Evolutionary conservation across 2,797 vertebrate genomes (phyloP).

Genomic region (Karalla daura): DNA sequence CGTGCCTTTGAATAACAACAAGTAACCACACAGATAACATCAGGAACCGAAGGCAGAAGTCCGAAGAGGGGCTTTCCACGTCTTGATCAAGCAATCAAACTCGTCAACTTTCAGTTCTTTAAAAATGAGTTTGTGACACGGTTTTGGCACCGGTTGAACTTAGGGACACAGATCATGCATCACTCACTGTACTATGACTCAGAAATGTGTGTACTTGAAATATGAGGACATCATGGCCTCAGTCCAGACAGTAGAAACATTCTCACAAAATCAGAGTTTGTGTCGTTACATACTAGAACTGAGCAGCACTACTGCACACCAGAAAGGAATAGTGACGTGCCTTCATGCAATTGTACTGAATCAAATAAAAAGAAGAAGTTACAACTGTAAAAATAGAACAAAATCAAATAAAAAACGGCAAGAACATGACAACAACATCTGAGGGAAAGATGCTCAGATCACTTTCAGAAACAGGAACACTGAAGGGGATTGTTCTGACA

Average conservation of each 20-base stretch:
- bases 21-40: conserved; percentile 31
- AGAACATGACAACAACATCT: conserved; percentile 24
- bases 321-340: conserved; percentile 25
- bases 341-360: conserved; percentile 43
- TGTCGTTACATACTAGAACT: conserved; percentile 7
- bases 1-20: conserved; percentile 21
- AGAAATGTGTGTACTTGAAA: neutral
- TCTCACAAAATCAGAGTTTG: conserved; percentile 26
- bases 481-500: neutral
- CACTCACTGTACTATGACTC: conserved; percentile 29
- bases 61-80: conserved; percentile 3
- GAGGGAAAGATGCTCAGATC: neutral
- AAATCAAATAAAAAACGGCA: neutral
- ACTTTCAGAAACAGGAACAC: neutral
- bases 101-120: conserved; percentile 9
- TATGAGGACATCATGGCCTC: conserved; percentile 4
- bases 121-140: neutral
- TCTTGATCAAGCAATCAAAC: too few relatives aligned
- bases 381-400: conserved; percentile 7
- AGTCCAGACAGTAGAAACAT: conserved; percentile 20
- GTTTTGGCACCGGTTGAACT: conserved; percentile 46
- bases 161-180: conserved; percentile 44
- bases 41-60: conserved; percentile 22
- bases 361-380: too few relatives aligned
- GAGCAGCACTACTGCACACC: conserved; percentile 20